Evolutionary conservation across 2,797 vertebrate genomes (phyloP).

Genomic region (Molossus molossus): DNA sequence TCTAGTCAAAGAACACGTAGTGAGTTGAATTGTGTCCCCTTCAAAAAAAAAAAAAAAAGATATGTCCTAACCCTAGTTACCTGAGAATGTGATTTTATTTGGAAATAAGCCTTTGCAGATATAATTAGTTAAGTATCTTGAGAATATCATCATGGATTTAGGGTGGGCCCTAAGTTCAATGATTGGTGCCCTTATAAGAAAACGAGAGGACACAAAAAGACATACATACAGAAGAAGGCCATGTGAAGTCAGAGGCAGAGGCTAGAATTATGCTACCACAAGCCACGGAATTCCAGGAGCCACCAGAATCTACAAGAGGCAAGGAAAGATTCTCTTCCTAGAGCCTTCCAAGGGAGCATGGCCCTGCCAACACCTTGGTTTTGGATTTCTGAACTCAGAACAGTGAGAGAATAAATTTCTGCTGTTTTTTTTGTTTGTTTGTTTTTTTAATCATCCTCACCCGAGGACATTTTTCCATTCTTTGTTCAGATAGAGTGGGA

Average conservation of each 20-base stretch:
- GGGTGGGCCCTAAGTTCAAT: neutral
- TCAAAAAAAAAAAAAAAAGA: neutral
- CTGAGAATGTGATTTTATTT: neutral
- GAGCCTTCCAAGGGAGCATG: neutral
- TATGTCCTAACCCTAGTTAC: neutral
- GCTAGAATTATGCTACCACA: neutral
- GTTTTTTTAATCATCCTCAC: no score
- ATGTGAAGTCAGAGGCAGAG: neutral
- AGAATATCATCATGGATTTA: neutral
- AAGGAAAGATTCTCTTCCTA: neutral
- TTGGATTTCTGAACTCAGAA: neutral
- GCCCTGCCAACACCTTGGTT: neutral
- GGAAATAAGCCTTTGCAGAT: neutral
- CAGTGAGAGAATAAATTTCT: neutral
- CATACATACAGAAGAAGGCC: neutral
- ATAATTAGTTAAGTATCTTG: neutral
- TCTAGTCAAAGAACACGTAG: neutral
- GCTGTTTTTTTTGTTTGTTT: neutral
- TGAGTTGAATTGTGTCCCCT: neutral
- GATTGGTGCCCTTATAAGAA: neutral
- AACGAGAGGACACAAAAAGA: neutral
- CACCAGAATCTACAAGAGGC: neutral
- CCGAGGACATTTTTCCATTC: no score
- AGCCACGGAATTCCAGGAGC: neutral
- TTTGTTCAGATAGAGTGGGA: no score